Conservation (phyloP, 2,888 invertebrate genomes). For the Lithophane socia region DNA sequence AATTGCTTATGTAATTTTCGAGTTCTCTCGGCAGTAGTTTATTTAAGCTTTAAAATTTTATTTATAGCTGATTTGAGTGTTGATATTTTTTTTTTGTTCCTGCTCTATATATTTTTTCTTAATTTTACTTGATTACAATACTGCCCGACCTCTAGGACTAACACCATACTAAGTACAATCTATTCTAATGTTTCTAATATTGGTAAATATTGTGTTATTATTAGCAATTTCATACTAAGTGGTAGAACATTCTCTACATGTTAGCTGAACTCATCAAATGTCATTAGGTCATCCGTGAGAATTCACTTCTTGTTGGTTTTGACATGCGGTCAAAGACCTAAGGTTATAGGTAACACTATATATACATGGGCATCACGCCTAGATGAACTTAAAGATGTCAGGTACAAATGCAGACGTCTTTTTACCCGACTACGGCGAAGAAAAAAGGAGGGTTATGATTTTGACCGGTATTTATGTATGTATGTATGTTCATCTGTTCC, state of each 20-base stretch:
- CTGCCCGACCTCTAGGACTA: background rate
- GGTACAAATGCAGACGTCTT: background rate
- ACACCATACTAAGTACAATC: background rate
- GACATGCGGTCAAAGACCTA: slow-evolving; percentile 39
- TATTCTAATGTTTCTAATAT: slow-evolving; percentile 7
- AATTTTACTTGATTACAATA: background rate
- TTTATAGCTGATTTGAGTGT: background rate
- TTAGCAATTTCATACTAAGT: slow-evolving; percentile 44
- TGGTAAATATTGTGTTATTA: slow-evolving; percentile 30
- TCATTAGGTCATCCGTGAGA: slow-evolving; percentile 51
- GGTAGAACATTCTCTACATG: slow-evolving; percentile 36
- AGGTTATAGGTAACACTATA: slow-evolving; percentile 4
- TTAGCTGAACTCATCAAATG: slow-evolving; percentile 45
- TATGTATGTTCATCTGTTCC: too few relatives aligned
- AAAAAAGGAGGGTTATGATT: too few relatives aligned
- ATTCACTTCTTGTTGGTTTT: slow-evolving; percentile 28
- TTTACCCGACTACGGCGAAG: too few relatives aligned
- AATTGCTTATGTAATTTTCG: background rate
- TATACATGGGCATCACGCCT: background rate
- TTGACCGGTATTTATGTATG: too few relatives aligned
- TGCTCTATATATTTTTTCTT: background rate
- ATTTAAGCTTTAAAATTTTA: background rate
- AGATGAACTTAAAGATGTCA: background rate
- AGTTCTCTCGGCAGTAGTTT: background rate
- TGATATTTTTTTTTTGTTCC: background rate